Conservation (phyloP, 30 jellyfish, hydroid and myxozoan genomes). For the Pseudorhiza aurosa region DNA sequence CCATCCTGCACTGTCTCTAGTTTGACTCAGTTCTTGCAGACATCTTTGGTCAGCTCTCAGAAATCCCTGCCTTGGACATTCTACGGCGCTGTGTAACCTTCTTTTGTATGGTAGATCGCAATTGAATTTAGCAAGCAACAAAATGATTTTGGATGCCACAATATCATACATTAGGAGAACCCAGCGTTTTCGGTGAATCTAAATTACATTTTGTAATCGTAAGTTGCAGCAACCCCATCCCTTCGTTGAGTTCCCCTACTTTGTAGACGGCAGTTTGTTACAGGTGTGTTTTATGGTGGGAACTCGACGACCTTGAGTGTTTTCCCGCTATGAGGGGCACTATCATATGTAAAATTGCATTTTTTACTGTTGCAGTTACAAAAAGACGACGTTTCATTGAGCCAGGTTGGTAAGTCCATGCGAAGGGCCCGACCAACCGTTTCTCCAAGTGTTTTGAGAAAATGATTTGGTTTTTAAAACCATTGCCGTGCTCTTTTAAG, state of each 20-base stretch:
- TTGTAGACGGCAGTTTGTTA: background rate
- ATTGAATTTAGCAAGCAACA: background rate
- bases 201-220: too few relatives aligned
- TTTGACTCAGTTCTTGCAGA: too few relatives aligned
- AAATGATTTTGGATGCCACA: background rate
- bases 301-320: background rate
- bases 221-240: conserved; percentile 1
- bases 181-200: background rate
- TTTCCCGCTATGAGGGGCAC: background rate
- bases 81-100: background rate
- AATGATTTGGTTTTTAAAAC: too few relatives aligned
- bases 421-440: too few relatives aligned
- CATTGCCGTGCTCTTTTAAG: too few relatives aligned
- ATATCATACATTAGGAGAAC: background rate
- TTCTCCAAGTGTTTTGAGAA: too few relatives aligned
- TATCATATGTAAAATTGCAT: background rate
- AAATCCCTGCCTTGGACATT: background rate
- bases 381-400: too few relatives aligned
- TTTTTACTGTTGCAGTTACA: too few relatives aligned
- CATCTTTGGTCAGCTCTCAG: background rate
- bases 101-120: conserved; percentile 1
- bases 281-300: background rate
- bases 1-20: too few relatives aligned
- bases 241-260: background rate
- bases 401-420: too few relatives aligned